A percentile compares a stretch with the other conserved stretches of the same genome.
Evolutionary conservation across 2,888 invertebrate genomes (phyloP).

Genomic region (Aphrophora alni): DNA sequence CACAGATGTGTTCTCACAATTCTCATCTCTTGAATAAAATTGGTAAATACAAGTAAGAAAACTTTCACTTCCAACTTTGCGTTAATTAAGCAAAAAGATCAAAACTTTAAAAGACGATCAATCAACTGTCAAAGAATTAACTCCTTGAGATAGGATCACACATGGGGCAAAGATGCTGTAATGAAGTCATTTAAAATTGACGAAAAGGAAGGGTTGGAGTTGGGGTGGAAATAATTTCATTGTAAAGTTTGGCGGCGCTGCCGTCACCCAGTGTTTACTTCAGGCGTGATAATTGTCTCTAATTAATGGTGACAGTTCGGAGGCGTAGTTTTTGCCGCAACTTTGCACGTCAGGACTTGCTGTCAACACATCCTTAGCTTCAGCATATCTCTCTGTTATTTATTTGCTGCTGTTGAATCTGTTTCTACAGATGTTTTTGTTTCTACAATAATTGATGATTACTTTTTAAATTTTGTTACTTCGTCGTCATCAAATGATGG

Average conservation of each 20-base stretch:
- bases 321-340: conserved; percentile 4
- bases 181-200: conserved; percentile 23
- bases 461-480: too few relatives aligned
- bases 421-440: too few relatives aligned
- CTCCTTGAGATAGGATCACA: background rate
- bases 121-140: background rate
- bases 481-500: too few relatives aligned
- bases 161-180: conserved; percentile 6
- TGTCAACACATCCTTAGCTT: background rate
- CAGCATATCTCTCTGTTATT: background rate
- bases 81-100: too few relatives aligned
- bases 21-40: too few relatives aligned
- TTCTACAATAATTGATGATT: too few relatives aligned
- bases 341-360: background rate
- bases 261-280: background rate
- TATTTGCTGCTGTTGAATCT: too few relatives aligned
- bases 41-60: too few relatives aligned
- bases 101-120: background rate
- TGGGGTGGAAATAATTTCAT: background rate
- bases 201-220: conserved; percentile 13
- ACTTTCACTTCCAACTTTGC: too few relatives aligned
- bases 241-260: conserved; percentile 2
- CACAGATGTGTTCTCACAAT: too few relatives aligned
- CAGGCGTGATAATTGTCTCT: background rate
- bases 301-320: background rate